Percentiles rank a stretch among this genome's conserved stretches.
These are phyloP conservation scores for Tolypeutes matacus DNA, from an alignment of 2,797 vertebrate species.

Conservation along the genomic window DNA sequence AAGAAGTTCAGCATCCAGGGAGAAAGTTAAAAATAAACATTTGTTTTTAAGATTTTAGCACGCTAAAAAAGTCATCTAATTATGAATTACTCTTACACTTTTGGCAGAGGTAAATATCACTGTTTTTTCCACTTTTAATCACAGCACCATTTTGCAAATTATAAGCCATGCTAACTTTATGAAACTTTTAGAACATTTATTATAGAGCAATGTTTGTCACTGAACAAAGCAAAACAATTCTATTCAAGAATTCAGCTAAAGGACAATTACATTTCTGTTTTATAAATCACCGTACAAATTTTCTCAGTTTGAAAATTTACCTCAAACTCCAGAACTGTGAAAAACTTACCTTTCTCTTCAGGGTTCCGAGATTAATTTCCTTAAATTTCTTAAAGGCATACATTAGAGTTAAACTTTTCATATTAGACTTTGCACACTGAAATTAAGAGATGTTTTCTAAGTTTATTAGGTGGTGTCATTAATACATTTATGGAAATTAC, in stretches of 20 bases:
- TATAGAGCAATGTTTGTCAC: constrained; percentile 15
- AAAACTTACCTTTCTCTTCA: constrained; percentile 68
- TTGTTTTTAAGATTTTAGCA: neutral
- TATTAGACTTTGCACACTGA: neutral
- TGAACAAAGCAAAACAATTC: neutral
- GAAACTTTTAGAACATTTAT: neutral
- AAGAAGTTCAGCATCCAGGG: neutral
- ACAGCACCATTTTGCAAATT: neutral
- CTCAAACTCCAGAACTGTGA: neutral
- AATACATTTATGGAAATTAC: neutral
- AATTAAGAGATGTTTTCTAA: neutral
- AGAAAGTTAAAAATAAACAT: neutral
- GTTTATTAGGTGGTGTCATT: too few relatives aligned
- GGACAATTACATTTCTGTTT: neutral
- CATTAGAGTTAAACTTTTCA: neutral
- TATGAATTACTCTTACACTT: too few relatives aligned
- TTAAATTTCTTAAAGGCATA: constrained; percentile 31
- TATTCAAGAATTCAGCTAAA: neutral
- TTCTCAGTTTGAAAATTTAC: constrained; percentile 37
- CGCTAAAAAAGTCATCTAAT: neutral
- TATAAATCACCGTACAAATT: neutral
- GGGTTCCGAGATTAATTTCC: constrained; percentile 21
- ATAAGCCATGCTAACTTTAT: neutral
- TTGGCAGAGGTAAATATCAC: neutral
- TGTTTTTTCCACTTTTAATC: neutral